Base-by-base conservation (phyloP, 1,140 invertebrate species). In the Formica exsecta region DNA sequence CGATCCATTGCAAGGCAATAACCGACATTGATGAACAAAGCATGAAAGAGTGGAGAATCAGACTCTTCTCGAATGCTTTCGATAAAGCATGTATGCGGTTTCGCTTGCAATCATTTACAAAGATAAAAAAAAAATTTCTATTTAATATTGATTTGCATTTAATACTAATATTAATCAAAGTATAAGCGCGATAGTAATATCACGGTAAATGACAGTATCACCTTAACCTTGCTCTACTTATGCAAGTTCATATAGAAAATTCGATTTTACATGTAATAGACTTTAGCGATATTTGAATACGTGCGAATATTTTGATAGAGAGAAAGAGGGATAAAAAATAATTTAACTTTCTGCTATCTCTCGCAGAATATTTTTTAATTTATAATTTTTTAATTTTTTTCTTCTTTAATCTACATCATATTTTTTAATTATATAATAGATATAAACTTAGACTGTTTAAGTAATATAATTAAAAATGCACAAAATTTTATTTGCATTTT, bases 191-290 rank as follows among this genome's bases (percentile, higher is more conserved):
- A 83, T 71, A 89, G 61, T 16, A 38, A 54, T 65, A 36, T 76
- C 8, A 4, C n/a, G 62, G 4, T 54, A 38, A 79, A 61, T 68
- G 73, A 83, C 86, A 44, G 81, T 87, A 89, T 89, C 85, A 84
- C 83, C 86, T 91, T 79, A 89, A 91, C 90, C 88, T 91, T 90
- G 90, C 87, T 85, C 80, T 25, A 90, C 64, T 89, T 90, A 36
- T 32, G 25, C 61, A 65, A 89, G 41, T 74, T 87, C 13, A 11
- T 16, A 16, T 5, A 64, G 74, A 79, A 84, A 79, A 89, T 86
- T 65, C 41, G 13, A 68, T 22, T 48, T 59, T 22, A 64, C 11
- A 8, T 54, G 38, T 73, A 44, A 66, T 66, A 75, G 19, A 59
- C 22, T 79, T 54, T 68, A 62, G 61, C 62, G 75, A 86, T 65